Evolutionary conservation across 2,888 invertebrate genomes (phyloP), one percentile per base, ranked within the genome.

Genomic region (Rhingia campestris): DNA sequence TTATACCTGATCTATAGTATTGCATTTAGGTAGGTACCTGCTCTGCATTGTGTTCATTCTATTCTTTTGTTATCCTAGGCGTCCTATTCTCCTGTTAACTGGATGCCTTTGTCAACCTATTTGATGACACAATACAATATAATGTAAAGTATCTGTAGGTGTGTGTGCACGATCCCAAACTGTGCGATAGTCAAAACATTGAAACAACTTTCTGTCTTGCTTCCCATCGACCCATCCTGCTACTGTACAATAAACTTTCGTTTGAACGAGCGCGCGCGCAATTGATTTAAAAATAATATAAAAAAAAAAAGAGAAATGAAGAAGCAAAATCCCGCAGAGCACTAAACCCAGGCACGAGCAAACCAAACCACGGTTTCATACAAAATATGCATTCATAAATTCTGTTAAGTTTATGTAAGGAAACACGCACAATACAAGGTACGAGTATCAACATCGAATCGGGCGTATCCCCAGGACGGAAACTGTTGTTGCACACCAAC

Each of bases 341-440:
- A 47, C 32, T 41, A 30, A 45, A 67, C 61, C 69, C 56, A 73
- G 51, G 69, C 43, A 81, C 56, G 63, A 63, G 35, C 66, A 54
- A 22, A 32, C 53, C 9, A 22, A 10, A 30, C n/a, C 58, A 47
- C 64, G 58, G 43, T 61, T 81, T 54, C 39, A 39, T 72, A 58
- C 63, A 67, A 69, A 80, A 58, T 49, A 80, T 74, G 69, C 82
- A 82, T 82, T 82, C 77, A 82, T 82, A 82, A 76, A 76, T 76
- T 67, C 53, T 76, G 75, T 67, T 67, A 67, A 74, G 81, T 81
- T 81, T 81, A 64, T 81, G 75, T 69, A 81, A 82, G 73, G 69
- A 77, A 82, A 82, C 82, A 79, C 82, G 82, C 82, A 79, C 79
- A 81, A 80, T 74, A 74, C 73, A 75, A 69, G 67, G 69, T 69